phyloP scores from a whole-genome alignment of 1,140 invertebrate genomes.

The Planococcus citri region DNA sequence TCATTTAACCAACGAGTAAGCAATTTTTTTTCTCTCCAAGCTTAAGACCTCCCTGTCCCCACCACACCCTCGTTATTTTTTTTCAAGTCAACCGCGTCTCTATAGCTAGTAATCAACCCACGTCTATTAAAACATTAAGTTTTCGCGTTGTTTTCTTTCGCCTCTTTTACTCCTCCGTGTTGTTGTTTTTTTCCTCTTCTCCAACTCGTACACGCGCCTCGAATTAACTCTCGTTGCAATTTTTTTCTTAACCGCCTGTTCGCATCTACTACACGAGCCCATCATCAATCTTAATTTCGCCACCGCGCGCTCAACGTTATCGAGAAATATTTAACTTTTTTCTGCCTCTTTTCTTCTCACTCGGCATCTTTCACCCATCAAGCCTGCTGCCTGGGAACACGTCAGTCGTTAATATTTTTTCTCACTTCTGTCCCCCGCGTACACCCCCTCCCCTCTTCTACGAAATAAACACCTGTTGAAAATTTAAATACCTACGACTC shows the following conservation, averaged over 20 bases:
- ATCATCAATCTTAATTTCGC: not conserved
- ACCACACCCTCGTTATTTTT: no score
- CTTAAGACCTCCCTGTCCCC: no score
- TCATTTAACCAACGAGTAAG: no score
- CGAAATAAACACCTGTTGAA: not conserved
- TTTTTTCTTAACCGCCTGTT: not conserved
- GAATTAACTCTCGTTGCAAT: constrained; percentile 20
- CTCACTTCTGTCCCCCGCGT: constrained; percentile 26
- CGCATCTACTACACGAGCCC: no score
- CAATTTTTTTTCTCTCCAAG: no score
- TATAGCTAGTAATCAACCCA: no score
- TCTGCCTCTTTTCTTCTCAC: constrained; percentile 27
- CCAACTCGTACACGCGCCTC: constrained; percentile 25
- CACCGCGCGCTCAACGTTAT: not conserved
- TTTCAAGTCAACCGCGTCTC: no score
- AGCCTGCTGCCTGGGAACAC: no score
- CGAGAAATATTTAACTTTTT: constrained; percentile 10
- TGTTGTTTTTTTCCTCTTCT: no score
- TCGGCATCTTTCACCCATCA: constrained; percentile 16
- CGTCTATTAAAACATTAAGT: no score
- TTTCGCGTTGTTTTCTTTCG: no score
- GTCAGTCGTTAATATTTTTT: not conserved
- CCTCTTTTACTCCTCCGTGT: no score
- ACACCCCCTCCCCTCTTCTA: constrained; percentile 28
- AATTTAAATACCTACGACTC: not conserved